Conservation (phyloP, 2,888 invertebrate genomes). For the Unio pictorum region DNA sequence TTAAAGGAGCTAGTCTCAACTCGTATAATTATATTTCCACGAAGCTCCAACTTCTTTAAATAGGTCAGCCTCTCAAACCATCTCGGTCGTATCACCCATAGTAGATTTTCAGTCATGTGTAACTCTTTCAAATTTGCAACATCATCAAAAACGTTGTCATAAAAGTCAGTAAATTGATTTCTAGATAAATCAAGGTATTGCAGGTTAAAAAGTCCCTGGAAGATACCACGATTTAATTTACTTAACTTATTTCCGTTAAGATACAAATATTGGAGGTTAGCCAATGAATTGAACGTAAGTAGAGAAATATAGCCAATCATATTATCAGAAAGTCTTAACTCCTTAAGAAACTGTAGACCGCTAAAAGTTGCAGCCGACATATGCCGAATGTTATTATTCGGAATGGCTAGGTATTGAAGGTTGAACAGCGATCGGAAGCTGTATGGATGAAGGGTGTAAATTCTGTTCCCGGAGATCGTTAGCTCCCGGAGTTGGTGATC, state of each 20-base stretch:
- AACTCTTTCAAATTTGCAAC: conserved; percentile 33
- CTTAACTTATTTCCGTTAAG: conserved; percentile 45
- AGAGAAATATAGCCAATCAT: conserved; percentile 41
- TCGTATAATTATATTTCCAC: conserved; percentile 40
- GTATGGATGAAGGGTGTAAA: conserved; percentile 41
- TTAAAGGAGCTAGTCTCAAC: conserved; percentile 38
- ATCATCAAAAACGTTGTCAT: conserved; percentile 38
- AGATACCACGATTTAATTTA: conserved; percentile 23
- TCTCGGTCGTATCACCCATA: conserved; percentile 35
- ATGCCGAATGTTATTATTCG: conserved; percentile 47
- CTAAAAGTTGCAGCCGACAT: conserved; percentile 45
- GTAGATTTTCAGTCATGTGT: conserved; percentile 40
- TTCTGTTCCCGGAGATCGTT: conserved; percentile 44
- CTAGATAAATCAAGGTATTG: conserved; percentile 41
- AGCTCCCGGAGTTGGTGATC: conserved; percentile 29
- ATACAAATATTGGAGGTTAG: conserved; percentile 27
- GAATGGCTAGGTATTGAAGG: conserved; percentile 34
- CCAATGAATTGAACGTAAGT: conserved; percentile 29
- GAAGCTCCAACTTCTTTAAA: conserved; percentile 36
- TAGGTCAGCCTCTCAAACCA: conserved; percentile 40
- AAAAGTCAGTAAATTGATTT: conserved; percentile 40
- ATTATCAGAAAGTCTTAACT: conserved; percentile 42
- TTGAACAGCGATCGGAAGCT: conserved; percentile 33
- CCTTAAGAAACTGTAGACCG: conserved; percentile 28
- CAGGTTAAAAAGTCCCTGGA: conserved; percentile 24